Evolutionary conservation across 2,888 invertebrate species (phyloP), one percentile per base, ranked within the genome.

Genomic region (Calameuta filiformis): DNA sequence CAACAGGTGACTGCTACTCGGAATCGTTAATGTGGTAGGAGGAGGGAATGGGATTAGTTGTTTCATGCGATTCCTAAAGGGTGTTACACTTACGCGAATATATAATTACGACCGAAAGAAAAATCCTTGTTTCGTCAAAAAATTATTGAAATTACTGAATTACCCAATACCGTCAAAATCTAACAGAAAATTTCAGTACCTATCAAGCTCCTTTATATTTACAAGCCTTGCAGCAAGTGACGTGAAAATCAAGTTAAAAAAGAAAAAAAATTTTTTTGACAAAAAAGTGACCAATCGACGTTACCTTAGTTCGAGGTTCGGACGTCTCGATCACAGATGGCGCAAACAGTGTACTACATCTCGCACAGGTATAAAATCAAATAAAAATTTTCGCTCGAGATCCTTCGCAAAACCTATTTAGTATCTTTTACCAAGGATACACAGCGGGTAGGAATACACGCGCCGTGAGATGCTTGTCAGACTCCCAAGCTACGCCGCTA

Each of bases 401-500:
- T 23, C 23, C 56, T 56, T 56, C 56, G 56, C 23, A 2, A 56
- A 56, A 56, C 9, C 56, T 56, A 56, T 56, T 56, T 56, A 23
- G 56, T 56, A 23, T 56, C 56, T 23, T 56, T 23, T 56, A 56
- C 56, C 56, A 15, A 56, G 23, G 2, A 23, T 23, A 56, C 9
- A 56, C 0, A 56, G 9, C 56, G 2, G 23, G 56, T 23, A 56
- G 23, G 2, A 9, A 23, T 56, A 56, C 15, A 23, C 40, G 40
- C 23, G 56, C 9, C 56, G 1, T 23, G 9, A 23, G 9, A 56
- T 23, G 23, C n/a, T 76, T 73, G 73, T 56, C 76, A 34, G 71
- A 71, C 34, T 71, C 56, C 69, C 68, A 37, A 69, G 68, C 75
- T 33, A 68, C 37, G 77, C 75, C 35, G 31, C 74, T 35, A 73